Evolutionary conservation across 2,113 vertebrate genomes (phyloP).

Genomic region (Osmerus mordax): DNA sequence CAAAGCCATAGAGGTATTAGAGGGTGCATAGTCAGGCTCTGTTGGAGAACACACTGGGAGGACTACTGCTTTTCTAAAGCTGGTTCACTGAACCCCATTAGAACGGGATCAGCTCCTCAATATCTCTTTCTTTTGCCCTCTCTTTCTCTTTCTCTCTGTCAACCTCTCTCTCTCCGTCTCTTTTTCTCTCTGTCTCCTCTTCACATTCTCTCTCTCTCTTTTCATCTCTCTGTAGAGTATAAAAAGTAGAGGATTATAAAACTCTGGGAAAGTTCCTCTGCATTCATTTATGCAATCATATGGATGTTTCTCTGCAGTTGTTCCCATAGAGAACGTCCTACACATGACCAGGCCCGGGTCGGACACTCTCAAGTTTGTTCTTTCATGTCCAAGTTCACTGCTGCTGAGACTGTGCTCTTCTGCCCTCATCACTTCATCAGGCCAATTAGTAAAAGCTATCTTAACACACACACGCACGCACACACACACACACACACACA

Average conservation of each 20-base stretch:
- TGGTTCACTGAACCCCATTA: slow-evolving; percentile 53
- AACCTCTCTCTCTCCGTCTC: neutral
- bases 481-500: neutral
- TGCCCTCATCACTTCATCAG: neutral
- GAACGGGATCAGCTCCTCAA: slow-evolving; percentile 33
- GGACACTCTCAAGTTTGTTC: too few relatives aligned
- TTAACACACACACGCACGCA: neutral
- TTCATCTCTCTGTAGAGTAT: neutral
- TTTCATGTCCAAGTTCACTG: neutral
- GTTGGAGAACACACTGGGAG: slow-evolving; percentile 10
- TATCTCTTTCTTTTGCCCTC: neutral
- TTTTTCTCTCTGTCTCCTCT: neutral
- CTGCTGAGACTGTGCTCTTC: neutral
- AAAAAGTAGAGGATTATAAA: too few relatives aligned
- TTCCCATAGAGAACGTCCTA: too few relatives aligned
- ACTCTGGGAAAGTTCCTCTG: too few relatives aligned
- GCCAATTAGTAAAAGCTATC: neutral
- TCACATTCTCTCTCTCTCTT: neutral
- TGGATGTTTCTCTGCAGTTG: too few relatives aligned
- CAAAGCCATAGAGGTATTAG: slow-evolving; percentile 35
- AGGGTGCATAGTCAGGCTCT: slow-evolving; percentile 17
- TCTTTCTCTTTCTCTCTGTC: slow-evolving; percentile 4
- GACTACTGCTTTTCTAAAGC: slow-evolving; percentile 19
- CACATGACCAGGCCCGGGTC: too few relatives aligned
- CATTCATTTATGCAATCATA: too few relatives aligned